Percentiles rank a stretch among this genome's conserved stretches.
Conservation (phyloP, 1,140 invertebrate genomes). For the Aphis craccivora region DNA sequence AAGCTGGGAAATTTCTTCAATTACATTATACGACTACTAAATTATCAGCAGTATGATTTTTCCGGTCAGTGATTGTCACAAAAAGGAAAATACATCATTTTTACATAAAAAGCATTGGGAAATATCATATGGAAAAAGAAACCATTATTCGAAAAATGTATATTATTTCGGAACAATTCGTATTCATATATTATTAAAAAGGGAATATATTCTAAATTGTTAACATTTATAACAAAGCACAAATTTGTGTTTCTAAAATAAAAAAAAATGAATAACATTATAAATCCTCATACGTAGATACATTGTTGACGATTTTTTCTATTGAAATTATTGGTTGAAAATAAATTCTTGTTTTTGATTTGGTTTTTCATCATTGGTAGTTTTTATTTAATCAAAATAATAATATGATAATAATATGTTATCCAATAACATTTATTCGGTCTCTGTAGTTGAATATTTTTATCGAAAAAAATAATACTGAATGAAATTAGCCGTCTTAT, state of each 20-base stretch:
- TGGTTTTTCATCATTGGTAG: not conserved
- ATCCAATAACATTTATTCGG: not conserved
- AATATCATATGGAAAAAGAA: not conserved
- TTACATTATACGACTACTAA: not conserved
- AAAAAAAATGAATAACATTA: not conserved
- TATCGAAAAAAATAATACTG: not conserved
- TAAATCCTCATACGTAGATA: not conserved
- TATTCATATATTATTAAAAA: not conserved
- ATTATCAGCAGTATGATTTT: not conserved
- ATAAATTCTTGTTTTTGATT: not conserved
- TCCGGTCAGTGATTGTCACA: not conserved
- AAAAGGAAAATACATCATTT: conserved; percentile 3
- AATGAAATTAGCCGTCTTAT: no score
- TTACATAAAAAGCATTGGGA: not conserved
- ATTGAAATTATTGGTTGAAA: not conserved
- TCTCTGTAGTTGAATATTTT: not conserved
- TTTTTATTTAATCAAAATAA: not conserved
- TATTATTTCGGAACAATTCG: not conserved
- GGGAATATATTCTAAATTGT: not conserved
- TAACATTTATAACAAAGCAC: not conserved
- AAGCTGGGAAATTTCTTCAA: not conserved
- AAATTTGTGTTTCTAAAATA: not conserved
- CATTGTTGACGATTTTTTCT: not conserved
- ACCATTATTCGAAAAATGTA: not conserved
- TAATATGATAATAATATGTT: not conserved